Base-by-base conservation (phyloP, 2,888 invertebrate genomes). In the Tiliacea citrago region DNA sequence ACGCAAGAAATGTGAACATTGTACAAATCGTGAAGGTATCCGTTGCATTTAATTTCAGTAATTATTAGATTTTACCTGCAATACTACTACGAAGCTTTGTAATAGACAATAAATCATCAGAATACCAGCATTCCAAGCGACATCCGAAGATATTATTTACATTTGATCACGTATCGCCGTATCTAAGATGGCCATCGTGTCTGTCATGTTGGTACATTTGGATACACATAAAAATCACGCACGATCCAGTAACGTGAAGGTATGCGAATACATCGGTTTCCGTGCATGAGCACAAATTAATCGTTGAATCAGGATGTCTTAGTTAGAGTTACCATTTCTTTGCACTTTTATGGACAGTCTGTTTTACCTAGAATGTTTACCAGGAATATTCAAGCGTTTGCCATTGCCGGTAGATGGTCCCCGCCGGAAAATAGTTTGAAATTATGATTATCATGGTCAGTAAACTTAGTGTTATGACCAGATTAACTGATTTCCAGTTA, bases 271-370 rank as follows among this genome's bases (percentile, higher is more conserved):
- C 65, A 75, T 79, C 60, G 39, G 68, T 73, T 79, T 86, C 85
- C 82, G 75, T 78, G 81, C 86, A 73, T 73, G 74, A 61, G 58
- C 73, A 77, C 72, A 79, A 86, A 85, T 79, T 79, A 82, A 84
- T 63, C 72, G 73, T 69, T 53, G 61, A 77, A 77, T 84, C 75
- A 82, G 76, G 73, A 84, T 84, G 75, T 71, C 39, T 72, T 69
- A 61, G 45, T 66, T 72, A 62, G 8, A 49, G 71, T 78, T 24
- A 63, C 77, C 68, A 83, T 66, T 62, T 58, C 8, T 68, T 75
- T 66, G 5, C 18, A n/a, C 8, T 57, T 61, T 47, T 42, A n/a
- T 24, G 68, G 57, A 75, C 55, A 66, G 10, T 57, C 18, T 12
- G 18, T 35, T 13, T 12, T 57, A 47, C 18, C 42, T 51, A 9